These are phyloP conservation scores for Campoplex nolae DNA, from an alignment of 2,888 invertebrate species.

Conservation along the genomic window DNA sequence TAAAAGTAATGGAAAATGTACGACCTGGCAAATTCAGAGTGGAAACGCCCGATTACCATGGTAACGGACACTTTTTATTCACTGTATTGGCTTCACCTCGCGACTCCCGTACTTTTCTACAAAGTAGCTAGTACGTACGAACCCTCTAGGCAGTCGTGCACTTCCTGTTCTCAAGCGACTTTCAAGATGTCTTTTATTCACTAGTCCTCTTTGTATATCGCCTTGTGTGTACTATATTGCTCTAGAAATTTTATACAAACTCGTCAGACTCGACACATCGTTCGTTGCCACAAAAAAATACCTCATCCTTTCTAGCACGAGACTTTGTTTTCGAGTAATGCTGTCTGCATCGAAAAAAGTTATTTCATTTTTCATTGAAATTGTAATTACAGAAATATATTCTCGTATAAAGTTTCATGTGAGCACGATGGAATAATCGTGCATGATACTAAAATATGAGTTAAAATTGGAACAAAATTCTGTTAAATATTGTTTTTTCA, in stretches of 20 bases:
- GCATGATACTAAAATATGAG: too few relatives aligned
- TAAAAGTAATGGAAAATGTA: neutral
- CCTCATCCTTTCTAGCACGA: neutral
- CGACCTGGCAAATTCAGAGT: neutral
- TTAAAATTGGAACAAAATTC: too few relatives aligned
- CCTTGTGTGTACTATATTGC: conserved; percentile 1
- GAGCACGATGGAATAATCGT: too few relatives aligned
- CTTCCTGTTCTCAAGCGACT: neutral
- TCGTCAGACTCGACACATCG: neutral
- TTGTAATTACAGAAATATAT: too few relatives aligned
- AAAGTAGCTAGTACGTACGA: neutral
- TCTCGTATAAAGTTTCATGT: too few relatives aligned
- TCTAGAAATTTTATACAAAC: conserved; percentile 6
- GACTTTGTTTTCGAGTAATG: neutral
- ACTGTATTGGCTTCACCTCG: neutral
- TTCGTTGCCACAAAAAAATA: neutral
- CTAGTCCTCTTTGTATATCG: neutral
- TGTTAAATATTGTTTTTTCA: too few relatives aligned
- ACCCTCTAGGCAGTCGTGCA: neutral
- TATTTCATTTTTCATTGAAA: neutral
- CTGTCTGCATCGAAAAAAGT: neutral
- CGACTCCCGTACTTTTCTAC: neutral
- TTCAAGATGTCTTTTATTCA: conserved; percentile 32
- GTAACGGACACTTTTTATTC: conserved; percentile 9
- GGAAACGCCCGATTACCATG: conserved; percentile 4